Evolutionary conservation across 2,888 invertebrate genomes (phyloP).

Genomic region (Tetragonula carbonaria): DNA sequence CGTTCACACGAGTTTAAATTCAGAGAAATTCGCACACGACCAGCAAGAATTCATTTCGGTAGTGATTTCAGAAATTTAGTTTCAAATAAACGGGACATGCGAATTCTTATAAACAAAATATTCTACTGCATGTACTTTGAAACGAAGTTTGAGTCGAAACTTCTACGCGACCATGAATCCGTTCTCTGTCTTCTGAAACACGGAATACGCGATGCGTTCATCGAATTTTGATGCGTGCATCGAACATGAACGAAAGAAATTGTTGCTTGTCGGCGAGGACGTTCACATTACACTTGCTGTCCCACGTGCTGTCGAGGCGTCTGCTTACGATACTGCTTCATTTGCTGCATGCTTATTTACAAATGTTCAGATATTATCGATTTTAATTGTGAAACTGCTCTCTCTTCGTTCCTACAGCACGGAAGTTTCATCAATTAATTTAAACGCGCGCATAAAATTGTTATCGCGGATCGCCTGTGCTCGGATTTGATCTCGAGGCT

Average conservation of each 20-base stretch:
- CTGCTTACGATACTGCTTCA: conserved; percentile 37
- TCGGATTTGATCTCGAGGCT: too few species aligned
- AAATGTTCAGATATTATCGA: neutral
- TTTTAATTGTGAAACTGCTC: neutral
- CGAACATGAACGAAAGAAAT: conserved; percentile 31
- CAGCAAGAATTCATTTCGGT: too few species aligned
- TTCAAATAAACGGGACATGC: too few species aligned
- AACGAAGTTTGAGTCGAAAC: neutral
- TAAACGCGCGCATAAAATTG: neutral
- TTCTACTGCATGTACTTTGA: neutral
- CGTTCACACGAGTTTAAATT: too few species aligned
- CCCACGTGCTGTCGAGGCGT: conserved; percentile 24
- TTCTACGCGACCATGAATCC: neutral
- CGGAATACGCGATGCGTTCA: conserved; percentile 31
- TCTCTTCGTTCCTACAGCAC: neutral
- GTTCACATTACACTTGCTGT: conserved; percentile 36
- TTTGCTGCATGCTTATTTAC: conserved; percentile 1
- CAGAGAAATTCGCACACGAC: too few species aligned
- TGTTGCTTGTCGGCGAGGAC: conserved; percentile 21
- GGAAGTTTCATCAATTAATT: neutral
- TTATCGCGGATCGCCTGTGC: neutral
- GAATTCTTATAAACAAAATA: too few species aligned
- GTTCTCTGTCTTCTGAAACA: neutral
- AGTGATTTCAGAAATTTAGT: too few species aligned
- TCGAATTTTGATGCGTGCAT: conserved; percentile 36